Evolutionary conservation across 2,797 vertebrate genomes (phyloP).

Genomic region (Rallus crepitans): DNA sequence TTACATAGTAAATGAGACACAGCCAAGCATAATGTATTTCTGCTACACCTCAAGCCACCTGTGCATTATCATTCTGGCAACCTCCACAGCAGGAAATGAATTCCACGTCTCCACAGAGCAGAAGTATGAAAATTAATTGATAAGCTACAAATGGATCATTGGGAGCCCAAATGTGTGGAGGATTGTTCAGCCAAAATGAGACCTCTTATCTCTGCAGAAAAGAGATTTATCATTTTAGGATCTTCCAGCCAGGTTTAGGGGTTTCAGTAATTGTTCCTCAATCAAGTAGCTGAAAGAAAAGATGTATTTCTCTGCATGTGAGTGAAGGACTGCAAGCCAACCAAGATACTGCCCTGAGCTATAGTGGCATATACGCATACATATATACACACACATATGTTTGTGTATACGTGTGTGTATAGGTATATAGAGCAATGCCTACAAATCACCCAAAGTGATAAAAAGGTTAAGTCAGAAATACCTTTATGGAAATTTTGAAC

Average conservation of each 20-base stretch:
- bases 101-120: constrained; percentile 30
- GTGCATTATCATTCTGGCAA: constrained; percentile 56
- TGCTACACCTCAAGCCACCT: constrained; percentile 56
- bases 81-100: constrained; percentile 62
- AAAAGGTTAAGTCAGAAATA: constrained; percentile 8
- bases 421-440: background rate
- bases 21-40: constrained; percentile 61
- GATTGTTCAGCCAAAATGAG: constrained; percentile 35
- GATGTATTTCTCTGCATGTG: background rate
- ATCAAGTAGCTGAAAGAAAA: background rate
- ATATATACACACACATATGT: background rate
- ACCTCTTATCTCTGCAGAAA: background rate
- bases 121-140: constrained; percentile 54
- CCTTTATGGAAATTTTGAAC: background rate
- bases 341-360: background rate
- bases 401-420: background rate
- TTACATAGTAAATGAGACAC: constrained; percentile 61
- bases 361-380: background rate
- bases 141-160: constrained; percentile 48
- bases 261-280: background rate
- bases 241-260: background rate
- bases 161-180: background rate
- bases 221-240: background rate
- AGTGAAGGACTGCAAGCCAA: background rate
- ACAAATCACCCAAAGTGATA: background rate